Conservation (phyloP, 2,797 vertebrate species). For the Neosilurus mollespiculum region DNA sequence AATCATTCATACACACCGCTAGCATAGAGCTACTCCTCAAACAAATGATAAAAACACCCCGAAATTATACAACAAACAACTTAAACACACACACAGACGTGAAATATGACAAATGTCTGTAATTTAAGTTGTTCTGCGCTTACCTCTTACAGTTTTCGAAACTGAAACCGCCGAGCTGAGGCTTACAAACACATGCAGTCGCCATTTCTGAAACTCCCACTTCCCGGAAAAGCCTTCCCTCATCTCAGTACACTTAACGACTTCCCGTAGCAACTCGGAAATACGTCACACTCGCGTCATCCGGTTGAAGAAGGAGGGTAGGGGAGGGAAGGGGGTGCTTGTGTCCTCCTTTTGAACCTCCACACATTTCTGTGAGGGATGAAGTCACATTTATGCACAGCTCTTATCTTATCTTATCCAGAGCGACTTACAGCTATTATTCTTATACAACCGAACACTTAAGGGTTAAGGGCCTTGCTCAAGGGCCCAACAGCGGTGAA, state of each 20-base stretch:
- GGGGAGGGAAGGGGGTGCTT: no score
- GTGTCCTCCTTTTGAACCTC: no score
- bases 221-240: conserved; percentile 66
- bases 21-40: not conserved
- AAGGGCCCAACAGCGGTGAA: no score
- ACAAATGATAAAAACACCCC: not conserved
- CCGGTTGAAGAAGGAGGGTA: no score
- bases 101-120: no score
- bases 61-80: not conserved
- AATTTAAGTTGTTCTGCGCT: conserved; percentile 29
- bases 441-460: no score
- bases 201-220: conserved; percentile 75
- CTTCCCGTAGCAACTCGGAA: not conserved
- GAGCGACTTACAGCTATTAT: no score
- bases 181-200: conserved; percentile 68
- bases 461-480: no score
- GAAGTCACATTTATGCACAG: no score
- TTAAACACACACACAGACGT: not conserved
- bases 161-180: conserved; percentile 79
- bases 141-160: conserved; percentile 90
- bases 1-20: conserved; percentile 57
- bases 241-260: conserved; percentile 44
- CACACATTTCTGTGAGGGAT: no score
- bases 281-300: not conserved
- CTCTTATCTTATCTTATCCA: no score